Percentiles rank a stretch among this genome's conserved stretches.
These are phyloP conservation scores for Sparus aurata DNA, from an alignment of 2,797 vertebrate species.

Conservation along the genomic window DNA sequence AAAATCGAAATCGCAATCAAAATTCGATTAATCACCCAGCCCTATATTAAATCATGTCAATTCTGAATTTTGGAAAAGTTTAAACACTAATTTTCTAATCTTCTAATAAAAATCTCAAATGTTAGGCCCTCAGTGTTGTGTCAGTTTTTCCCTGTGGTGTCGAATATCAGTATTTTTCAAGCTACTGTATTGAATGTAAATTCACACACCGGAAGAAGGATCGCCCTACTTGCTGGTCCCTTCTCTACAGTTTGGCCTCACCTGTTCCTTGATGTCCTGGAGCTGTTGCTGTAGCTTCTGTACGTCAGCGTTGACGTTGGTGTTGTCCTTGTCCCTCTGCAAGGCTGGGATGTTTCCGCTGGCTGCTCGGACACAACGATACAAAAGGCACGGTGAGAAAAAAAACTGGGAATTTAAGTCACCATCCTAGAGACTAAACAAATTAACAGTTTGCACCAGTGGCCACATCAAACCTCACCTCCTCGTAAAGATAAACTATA, in stretches of 20 bases:
- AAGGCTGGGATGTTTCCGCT: constrained; percentile 96
- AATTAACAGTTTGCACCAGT: constrained; percentile 13
- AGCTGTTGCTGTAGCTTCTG: constrained; percentile 99
- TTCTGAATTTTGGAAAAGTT: too few species aligned
- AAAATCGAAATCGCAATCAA: too few species aligned
- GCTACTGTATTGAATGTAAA: too few species aligned
- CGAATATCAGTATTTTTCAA: too few species aligned
- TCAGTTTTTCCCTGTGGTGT: too few species aligned
- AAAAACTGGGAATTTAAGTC: constrained; percentile 6
- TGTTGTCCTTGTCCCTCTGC: constrained; percentile 99
- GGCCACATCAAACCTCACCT: constrained; percentile 41
- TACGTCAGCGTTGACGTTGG: constrained; percentile 98
- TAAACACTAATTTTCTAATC: too few species aligned
- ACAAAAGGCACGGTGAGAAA: constrained; percentile 23
- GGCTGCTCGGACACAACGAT: constrained; percentile 82
- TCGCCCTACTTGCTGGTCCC: not conserved
- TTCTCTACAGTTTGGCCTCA: constrained; percentile 58
- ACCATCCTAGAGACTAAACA: constrained; percentile 19
- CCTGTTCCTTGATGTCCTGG: constrained; percentile 99
- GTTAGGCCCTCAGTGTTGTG: too few species aligned
- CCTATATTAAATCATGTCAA: too few species aligned
- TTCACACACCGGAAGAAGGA: too few species aligned
- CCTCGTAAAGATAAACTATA: constrained; percentile 41
- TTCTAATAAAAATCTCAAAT: too few species aligned
- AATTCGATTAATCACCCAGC: too few species aligned